Evolutionary conservation across 2,797 vertebrate genomes (phyloP), one percentile per base, ranked within the genome.

Genomic region (Dendrocincla tyrannina): DNA sequence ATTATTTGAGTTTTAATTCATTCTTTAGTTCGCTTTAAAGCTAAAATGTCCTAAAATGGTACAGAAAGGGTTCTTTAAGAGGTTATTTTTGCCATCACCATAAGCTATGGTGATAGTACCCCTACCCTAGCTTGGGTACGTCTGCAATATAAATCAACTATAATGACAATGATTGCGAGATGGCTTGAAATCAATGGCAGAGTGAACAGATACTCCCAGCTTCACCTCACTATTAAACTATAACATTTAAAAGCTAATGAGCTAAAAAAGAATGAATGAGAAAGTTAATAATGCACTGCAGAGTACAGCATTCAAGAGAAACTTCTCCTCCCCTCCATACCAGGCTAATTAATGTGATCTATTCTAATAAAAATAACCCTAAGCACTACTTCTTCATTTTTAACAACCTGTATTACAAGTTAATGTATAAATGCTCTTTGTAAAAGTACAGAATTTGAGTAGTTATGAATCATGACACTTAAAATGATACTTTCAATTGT

Each of bases 161-260:
- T 23, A 59, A 46, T 46, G 59, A 67, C 64, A 76, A 1, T 28
- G 62, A 70, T 27, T 70, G 44, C 89, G 49, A 88, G 30, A 73
- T 47, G 58, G 46, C 13, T 80, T 92, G 62, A 89, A 94, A 87
- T 58, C 46, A 20, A 66, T 55, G 56, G 18, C 66, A 95, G 73
- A 89, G 20, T 18, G 87, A 95, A 86, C 11, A 59, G 62, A 70
- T 17, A 74, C 46, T 91, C 89, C 44, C 66, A 89, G 25, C 49
- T 78, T 94, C 66, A 72, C 76, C 46, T 93, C 66, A 52, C 32
- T 47, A 69, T 66, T 75, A 92, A 69, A 59, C 72, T 47, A 15
- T 80, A 93, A 58, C 49, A 81, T 88, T 89, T 91, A 75, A 91
- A 95, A 93, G 42, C 82, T 96, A 96, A 96, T 89, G 91, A 95